Conservation (phyloP, 1,140 invertebrate species). For the Episyrphus balteatus region DNA sequence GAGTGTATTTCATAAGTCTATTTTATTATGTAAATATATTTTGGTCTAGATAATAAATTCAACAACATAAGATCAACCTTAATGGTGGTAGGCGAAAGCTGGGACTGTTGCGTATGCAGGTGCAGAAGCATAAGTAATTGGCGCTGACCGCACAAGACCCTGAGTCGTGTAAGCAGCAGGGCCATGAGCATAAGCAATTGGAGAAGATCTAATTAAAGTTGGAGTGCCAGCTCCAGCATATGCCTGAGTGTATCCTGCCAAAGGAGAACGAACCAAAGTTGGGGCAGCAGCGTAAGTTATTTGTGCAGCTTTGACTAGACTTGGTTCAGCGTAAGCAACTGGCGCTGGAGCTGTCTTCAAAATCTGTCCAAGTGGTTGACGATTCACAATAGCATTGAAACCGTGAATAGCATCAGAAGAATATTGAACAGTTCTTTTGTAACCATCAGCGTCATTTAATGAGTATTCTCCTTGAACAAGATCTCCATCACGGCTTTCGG, state of each 20-base stretch:
- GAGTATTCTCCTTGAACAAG: conserved; percentile 41
- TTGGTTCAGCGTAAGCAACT: conserved; percentile 2
- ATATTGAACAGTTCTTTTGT: conserved; percentile 38
- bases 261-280: not conserved
- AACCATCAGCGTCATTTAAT: conserved; percentile 41
- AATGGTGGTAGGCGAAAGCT: too few relatives aligned
- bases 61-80: too few relatives aligned
- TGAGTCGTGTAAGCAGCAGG: too few relatives aligned
- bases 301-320: conserved; percentile 1
- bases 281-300: conserved; percentile 7
- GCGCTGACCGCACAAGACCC: too few relatives aligned
- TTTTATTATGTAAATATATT: too few relatives aligned
- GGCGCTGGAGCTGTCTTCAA: conserved; percentile 12
- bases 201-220: not conserved
- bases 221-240: not conserved
- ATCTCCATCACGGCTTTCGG: conserved; percentile 42
- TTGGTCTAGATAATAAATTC: too few relatives aligned
- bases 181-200: not conserved
- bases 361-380: conserved; percentile 26
- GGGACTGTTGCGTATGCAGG: too few relatives aligned
- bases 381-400: conserved; percentile 34
- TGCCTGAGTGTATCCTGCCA: not conserved
- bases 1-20: too few relatives aligned
- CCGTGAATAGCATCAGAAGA: conserved; percentile 37
- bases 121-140: too few relatives aligned